Evolutionary conservation across 2,797 vertebrate genomes (phyloP), one percentile per base, ranked within the genome.

Genomic region (Lutjanus campechanus): DNA sequence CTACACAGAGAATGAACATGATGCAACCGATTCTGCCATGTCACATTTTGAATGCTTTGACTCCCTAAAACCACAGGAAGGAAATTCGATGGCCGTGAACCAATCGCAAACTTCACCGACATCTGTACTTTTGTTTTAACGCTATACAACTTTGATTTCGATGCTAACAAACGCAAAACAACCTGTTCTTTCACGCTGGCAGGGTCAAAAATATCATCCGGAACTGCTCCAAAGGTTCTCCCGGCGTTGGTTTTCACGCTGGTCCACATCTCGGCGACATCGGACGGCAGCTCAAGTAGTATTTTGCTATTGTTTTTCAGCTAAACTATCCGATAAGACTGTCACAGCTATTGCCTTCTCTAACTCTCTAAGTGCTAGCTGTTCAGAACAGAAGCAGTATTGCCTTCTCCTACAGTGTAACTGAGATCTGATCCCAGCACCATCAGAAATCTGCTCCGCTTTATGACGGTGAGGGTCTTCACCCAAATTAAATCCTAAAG

Each of bases 1-100:
- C 90, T 85, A 91, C 89, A 91, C 85, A 87, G 86, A 87, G 87
- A 76, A 82, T 84, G 80, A 90, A 88, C 88, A 65, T 74, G 84
- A 93, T 83, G 85, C 88, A 84, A 86, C 83, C 61, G 61, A 86
- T 85, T 81, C 86, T 66, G 81, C 68, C 56, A 29, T 49, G 77
- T 89, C 71, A 75, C 76, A 81, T 69, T 69, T 77, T 70, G 4
- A 63, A 64, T 8, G 61, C 76, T 85, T 85, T 41, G 54, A 82
- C 61, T 50, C 36, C 74, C 15, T 11, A 46, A 85, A 67, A 78
- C 71, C 58, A 75, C 79, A 66, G 67, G 76, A 68, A 69, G 82
- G 78, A 83, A 62, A 77, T 66, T 63, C 36, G 17, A 82, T 6
- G 50, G 50, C 36, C 20, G 11, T 50, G 40, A 67, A 80, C 63